Conservation (phyloP, 2,888 invertebrate species). For the Eristalis arbustorum region DNA sequence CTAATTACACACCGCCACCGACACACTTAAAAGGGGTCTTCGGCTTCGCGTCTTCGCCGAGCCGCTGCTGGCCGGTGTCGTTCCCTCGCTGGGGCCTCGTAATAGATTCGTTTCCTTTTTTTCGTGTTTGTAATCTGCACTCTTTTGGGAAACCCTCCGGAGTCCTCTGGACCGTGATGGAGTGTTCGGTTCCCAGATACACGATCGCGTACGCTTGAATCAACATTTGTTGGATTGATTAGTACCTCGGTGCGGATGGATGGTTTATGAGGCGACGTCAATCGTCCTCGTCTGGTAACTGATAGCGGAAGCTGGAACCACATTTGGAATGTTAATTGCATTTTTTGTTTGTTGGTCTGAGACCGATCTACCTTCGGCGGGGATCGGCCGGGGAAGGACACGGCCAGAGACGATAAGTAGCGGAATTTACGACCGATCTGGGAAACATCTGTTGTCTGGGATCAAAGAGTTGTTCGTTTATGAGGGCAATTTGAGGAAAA, state of each 20-base stretch:
- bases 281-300: not conserved
- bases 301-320: slow-evolving; percentile 19
- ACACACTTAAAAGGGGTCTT: slow-evolving; percentile 16
- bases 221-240: slow-evolving; percentile 29
- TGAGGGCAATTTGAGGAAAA: not conserved
- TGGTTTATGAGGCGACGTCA: not conserved
- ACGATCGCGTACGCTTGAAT: not conserved
- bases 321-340: slow-evolving; percentile 30
- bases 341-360: not conserved
- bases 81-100: slow-evolving; percentile 1
- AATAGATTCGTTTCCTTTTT: slow-evolving; percentile 50
- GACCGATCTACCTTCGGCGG: not conserved
- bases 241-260: slow-evolving; percentile 3
- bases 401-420: not conserved
- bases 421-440: not conserved
- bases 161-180: slow-evolving; percentile 19
- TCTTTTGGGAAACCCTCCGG: not conserved
- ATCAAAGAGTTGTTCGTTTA: not conserved
- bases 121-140: not conserved
- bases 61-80: not conserved
- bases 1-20: slow-evolving; percentile 47
- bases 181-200: slow-evolving; percentile 29
- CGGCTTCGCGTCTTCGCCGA: not conserved
- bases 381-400: slow-evolving; percentile 1
- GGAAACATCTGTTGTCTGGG: not conserved